Evolutionary conservation across 2,113 vertebrate species (phyloP).

Genomic region (Syngnathus floridae): DNA sequence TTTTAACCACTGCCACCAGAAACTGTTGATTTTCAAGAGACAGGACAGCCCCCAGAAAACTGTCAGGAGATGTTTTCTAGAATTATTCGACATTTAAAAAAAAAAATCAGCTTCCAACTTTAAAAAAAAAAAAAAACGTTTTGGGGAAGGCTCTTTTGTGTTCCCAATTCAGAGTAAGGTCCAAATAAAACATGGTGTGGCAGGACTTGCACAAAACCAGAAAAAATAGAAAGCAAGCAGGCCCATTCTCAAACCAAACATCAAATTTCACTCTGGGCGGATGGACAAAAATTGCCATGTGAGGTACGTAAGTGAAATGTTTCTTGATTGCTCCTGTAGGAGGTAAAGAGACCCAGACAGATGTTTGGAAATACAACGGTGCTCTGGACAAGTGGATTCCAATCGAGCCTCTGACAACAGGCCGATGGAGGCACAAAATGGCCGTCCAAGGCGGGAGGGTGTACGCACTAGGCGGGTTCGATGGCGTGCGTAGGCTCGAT

Average conservation of each 20-base stretch:
- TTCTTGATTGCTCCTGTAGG: conserved; percentile 60
- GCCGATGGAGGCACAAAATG: conserved; percentile 97
- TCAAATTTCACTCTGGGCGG: background rate
- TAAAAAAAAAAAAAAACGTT: too few relatives aligned
- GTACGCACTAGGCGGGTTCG: conserved; percentile 85
- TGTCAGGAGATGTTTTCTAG: too few relatives aligned
- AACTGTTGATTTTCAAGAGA: background rate
- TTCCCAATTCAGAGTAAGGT: background rate
- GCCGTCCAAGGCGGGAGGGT: conserved; percentile 85
- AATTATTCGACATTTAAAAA: too few relatives aligned
- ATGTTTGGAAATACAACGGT: conserved; percentile 96
- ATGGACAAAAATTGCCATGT: background rate
- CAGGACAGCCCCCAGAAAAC: too few relatives aligned
- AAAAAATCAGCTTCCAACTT: too few relatives aligned
- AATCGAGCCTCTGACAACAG: conserved; percentile 80
- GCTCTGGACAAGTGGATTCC: conserved; percentile 98
- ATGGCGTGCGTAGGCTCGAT: conserved; percentile 82
- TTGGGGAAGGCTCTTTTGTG: too few relatives aligned
- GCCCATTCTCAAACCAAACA: too few relatives aligned
- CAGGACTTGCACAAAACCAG: too few relatives aligned
- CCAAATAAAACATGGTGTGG: too few relatives aligned
- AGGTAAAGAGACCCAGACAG: conserved; percentile 92
- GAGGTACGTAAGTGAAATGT: background rate
- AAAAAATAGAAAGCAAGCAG: too few relatives aligned
- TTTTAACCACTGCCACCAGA: background rate